Conservation (phyloP, 2,888 invertebrate genomes). For the Brenthis ino region DNA sequence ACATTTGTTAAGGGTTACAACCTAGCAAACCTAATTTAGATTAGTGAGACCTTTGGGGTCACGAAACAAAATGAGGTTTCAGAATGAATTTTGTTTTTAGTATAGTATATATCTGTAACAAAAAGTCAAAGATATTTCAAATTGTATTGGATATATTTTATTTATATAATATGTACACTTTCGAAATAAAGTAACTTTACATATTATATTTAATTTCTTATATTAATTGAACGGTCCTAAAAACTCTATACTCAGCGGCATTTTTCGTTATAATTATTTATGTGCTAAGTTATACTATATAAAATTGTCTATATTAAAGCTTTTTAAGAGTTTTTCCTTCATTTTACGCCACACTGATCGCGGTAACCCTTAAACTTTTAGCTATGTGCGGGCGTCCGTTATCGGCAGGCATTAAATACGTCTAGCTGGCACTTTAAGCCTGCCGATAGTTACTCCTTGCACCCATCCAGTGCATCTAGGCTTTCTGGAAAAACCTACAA, state of each 20-base stretch:
- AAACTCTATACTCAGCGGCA: too few relatives aligned
- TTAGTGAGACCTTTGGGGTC: background rate
- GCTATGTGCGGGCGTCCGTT: constrained; percentile 53
- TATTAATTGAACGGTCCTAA: too few relatives aligned
- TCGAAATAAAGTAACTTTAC: background rate
- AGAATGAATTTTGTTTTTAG: too few relatives aligned
- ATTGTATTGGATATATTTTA: background rate
- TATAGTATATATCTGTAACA: too few relatives aligned
- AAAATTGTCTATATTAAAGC: too few relatives aligned
- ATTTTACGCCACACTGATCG: constrained; percentile 1
- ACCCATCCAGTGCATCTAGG: constrained; percentile 22
- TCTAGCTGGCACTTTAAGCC: constrained; percentile 53
- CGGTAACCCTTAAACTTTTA: constrained; percentile 39
- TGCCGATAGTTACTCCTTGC: constrained; percentile 38
- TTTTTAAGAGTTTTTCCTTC: background rate
- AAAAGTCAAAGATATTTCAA: too few relatives aligned
- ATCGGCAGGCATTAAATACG: constrained; percentile 58
- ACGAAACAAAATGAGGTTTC: background rate
- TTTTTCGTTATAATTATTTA: too few relatives aligned
- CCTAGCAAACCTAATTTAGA: constrained; percentile 45
- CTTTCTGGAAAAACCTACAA: constrained; percentile 19
- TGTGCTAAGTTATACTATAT: too few relatives aligned
- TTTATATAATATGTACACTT: background rate
- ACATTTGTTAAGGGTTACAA: constrained; percentile 35
- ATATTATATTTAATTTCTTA: too few relatives aligned